phyloP scores from a whole-genome alignment of 2,888 invertebrate genomes.

The Coenonympha glycerion region DNA sequence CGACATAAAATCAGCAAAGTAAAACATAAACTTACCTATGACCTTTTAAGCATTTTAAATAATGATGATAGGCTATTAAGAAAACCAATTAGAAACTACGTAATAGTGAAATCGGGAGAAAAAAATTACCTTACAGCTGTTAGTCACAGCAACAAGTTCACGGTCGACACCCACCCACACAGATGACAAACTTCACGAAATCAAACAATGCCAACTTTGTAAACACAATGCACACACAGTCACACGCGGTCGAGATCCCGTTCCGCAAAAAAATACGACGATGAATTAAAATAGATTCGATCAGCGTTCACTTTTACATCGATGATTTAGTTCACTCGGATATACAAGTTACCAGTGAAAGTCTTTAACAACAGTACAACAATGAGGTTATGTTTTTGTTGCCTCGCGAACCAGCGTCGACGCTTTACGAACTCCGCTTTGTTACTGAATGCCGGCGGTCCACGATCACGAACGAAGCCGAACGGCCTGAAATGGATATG shows the following conservation, averaged over 20 bases:
- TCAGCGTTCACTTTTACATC: conserved; percentile 3
- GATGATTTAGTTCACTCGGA: conserved; percentile 20
- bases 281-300: conserved; percentile 13
- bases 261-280: conserved; percentile 24
- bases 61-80: no score
- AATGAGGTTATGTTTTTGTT: conserved; percentile 63
- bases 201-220: conserved; percentile 54
- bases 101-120: conserved; percentile 11
- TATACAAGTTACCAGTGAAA: conserved; percentile 39
- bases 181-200: conserved; percentile 46
- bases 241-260: conserved; percentile 29
- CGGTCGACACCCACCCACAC: conserved; percentile 43
- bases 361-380: conserved; percentile 45
- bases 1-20: no score
- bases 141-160: conserved; percentile 56
- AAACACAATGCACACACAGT: conserved; percentile 57
- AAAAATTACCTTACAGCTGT: conserved; percentile 44
- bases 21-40: no score
- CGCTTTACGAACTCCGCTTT: conserved; percentile 42
- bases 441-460: conserved; percentile 53
- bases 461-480: neutral
- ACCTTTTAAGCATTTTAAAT: no score
- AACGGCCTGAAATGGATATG: conserved; percentile 23
- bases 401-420: conserved; percentile 40
- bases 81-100: no score